phyloP scores from a whole-genome alignment of 1,140 invertebrate species.

The Argopecten irradians region DNA sequence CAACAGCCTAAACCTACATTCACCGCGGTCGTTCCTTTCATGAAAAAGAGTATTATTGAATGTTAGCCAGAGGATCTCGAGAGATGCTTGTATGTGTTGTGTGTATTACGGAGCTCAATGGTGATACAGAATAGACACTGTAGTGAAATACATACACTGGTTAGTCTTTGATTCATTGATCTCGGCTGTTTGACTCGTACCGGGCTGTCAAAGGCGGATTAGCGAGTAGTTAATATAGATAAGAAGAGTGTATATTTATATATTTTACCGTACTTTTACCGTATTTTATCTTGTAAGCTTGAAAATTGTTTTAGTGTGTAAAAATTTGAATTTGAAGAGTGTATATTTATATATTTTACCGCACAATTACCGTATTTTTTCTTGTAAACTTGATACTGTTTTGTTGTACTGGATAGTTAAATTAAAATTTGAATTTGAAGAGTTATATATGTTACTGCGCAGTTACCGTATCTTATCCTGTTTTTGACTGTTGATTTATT shows the following conservation, averaged over 20 bases:
- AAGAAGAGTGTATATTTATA: background rate
- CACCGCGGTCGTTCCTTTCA: constrained; percentile 4
- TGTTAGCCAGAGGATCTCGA: background rate
- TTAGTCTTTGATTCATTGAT: background rate
- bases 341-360: background rate
- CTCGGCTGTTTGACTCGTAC: background rate
- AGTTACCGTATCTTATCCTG: no score
- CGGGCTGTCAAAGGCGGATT: background rate
- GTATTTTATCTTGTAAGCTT: background rate
- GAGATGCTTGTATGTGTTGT: background rate
- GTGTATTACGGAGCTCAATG: constrained; percentile 2
- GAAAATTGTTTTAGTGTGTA: background rate
- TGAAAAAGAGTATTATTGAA: constrained; percentile 2
- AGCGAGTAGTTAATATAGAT: background rate
- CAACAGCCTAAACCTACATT: constrained; percentile 14
- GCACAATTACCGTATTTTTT: background rate
- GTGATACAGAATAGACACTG: background rate
- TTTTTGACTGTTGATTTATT: no score
- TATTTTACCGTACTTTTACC: background rate
- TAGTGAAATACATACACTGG: background rate
- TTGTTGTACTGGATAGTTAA: background rate
- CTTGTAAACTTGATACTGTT: background rate
- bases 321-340: background rate
- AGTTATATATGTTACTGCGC: no score
- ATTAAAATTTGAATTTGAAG: background rate